Conservation (phyloP, 1,140 invertebrate species). For the Idris sp. region DNA sequence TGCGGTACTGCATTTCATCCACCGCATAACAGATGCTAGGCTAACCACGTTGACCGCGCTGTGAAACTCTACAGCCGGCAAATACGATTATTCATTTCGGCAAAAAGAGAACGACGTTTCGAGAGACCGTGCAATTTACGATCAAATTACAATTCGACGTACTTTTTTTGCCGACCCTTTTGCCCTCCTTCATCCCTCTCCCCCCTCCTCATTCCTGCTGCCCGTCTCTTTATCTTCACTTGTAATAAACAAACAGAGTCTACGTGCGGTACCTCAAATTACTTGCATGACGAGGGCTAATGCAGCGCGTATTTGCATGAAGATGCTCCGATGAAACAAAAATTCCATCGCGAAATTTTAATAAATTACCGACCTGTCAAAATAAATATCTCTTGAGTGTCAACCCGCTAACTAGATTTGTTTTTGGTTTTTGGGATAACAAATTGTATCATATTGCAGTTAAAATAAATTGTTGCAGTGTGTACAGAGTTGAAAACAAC, state of each 20-base stretch:
- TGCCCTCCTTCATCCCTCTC: background rate
- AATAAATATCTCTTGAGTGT: slow-evolving; percentile 45
- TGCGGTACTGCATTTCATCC: slow-evolving; percentile 64
- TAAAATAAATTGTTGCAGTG: slow-evolving; percentile 13
- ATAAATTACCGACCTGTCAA: slow-evolving; percentile 41
- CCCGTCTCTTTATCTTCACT: slow-evolving; percentile 52
- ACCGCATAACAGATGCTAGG: slow-evolving; percentile 65
- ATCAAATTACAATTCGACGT: slow-evolving; percentile 64
- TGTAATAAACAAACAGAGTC: slow-evolving; percentile 64
- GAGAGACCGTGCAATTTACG: slow-evolving; percentile 67
- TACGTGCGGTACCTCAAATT: slow-evolving; percentile 58
- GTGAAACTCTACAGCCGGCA: slow-evolving; percentile 64
- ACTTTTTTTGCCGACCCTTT: slow-evolving; percentile 34
- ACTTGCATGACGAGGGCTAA: slow-evolving; percentile 54
- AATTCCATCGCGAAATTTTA: slow-evolving; percentile 47
- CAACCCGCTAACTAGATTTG: slow-evolving; percentile 18
- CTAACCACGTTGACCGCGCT: slow-evolving; percentile 64
- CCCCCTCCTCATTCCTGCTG: background rate
- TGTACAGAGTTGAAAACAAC: too few relatives aligned
- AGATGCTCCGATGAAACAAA: slow-evolving; percentile 50
- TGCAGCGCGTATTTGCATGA: slow-evolving; percentile 58
- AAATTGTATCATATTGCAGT: slow-evolving; percentile 14
- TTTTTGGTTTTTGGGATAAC: slow-evolving; percentile 2
- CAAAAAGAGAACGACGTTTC: slow-evolving; percentile 64
- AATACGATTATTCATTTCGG: slow-evolving; percentile 65